Conservation (phyloP, 2,888 invertebrate species). For the Lycia hirtaria region DNA sequence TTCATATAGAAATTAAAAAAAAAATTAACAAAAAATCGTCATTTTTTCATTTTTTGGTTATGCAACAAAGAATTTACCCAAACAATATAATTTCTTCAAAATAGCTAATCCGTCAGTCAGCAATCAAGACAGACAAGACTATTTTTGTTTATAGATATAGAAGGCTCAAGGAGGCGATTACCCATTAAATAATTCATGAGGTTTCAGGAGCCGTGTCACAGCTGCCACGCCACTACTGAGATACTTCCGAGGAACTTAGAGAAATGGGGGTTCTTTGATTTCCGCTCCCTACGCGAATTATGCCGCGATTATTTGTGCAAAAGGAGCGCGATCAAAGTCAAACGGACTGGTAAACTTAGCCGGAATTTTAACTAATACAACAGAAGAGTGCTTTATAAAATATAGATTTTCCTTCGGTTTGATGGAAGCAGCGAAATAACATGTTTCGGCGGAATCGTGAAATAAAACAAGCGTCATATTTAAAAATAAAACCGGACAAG, state of each 20-base stretch:
- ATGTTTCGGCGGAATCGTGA: neutral
- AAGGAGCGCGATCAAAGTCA: slow-evolving; percentile 46
- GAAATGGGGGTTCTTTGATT: slow-evolving; percentile 61
- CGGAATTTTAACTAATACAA: slow-evolving; percentile 26
- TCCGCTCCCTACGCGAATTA: slow-evolving; percentile 58
- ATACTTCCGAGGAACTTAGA: slow-evolving; percentile 45
- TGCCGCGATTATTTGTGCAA: slow-evolving; percentile 57
- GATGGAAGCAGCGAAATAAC: slow-evolving; percentile 1
- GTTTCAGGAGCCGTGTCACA: slow-evolving; percentile 63
- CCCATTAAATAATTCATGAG: slow-evolving; percentile 77
- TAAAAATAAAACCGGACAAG: no score
- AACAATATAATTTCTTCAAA: no score
- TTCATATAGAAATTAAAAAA: no score
- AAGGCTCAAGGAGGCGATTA: slow-evolving; percentile 63
- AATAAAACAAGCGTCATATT: no score
- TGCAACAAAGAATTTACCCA: no score
- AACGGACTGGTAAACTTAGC: slow-evolving; percentile 33
- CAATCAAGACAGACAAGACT: no score
- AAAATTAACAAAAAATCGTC: no score
- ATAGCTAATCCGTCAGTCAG: neutral
- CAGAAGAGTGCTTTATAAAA: slow-evolving; percentile 14
- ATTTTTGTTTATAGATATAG: slow-evolving; percentile 1
- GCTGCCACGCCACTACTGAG: slow-evolving; percentile 60
- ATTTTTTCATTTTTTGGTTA: no score
- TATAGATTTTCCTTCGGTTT: slow-evolving; percentile 25